A percentile compares a stretch with the other conserved stretches of the same genome.
These are phyloP conservation scores for Ctenoplectra terminalis DNA, from an alignment of 1,140 invertebrate genomes.

Conservation along the genomic window DNA sequence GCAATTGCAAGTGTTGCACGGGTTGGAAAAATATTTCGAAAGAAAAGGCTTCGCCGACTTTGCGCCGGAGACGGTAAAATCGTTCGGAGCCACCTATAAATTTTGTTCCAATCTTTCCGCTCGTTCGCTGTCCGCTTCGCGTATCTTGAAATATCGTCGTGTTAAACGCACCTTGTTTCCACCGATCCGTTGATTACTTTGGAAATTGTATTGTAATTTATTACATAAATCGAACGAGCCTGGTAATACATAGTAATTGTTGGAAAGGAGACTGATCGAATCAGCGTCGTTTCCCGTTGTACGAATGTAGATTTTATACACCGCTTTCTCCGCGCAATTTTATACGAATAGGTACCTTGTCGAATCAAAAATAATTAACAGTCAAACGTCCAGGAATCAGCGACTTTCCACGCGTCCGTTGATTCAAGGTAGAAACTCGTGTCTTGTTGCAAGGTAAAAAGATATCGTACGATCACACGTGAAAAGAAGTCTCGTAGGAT, in stretches of 20 bases:
- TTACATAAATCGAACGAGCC: background rate
- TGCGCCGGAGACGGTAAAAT: background rate
- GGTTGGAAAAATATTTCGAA: slow-evolving; percentile 5
- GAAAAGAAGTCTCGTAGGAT: background rate
- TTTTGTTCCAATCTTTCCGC: background rate
- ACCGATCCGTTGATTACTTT: slow-evolving; percentile 5
- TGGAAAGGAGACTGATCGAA: background rate
- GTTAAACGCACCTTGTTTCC: slow-evolving; percentile 1
- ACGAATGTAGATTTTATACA: slow-evolving; percentile 1
- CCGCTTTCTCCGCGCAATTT: slow-evolving; percentile 10
- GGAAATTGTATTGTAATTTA: background rate
- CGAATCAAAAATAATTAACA: slow-evolving; percentile 12
- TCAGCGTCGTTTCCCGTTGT: background rate
- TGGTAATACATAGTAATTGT: background rate
- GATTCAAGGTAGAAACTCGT: too few species aligned
- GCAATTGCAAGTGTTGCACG: too few species aligned
- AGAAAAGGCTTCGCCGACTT: background rate
- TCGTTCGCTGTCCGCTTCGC: background rate
- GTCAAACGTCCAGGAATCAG: background rate
- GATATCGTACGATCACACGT: background rate
- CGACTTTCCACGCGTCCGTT: background rate
- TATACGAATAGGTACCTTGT: background rate
- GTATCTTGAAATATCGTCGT: slow-evolving; percentile 37
- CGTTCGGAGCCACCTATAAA: slow-evolving; percentile 1
- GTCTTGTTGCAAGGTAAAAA: background rate